Evolutionary conservation across 2,888 invertebrate species (phyloP).

Genomic region (Aleiodes testaceus): DNA sequence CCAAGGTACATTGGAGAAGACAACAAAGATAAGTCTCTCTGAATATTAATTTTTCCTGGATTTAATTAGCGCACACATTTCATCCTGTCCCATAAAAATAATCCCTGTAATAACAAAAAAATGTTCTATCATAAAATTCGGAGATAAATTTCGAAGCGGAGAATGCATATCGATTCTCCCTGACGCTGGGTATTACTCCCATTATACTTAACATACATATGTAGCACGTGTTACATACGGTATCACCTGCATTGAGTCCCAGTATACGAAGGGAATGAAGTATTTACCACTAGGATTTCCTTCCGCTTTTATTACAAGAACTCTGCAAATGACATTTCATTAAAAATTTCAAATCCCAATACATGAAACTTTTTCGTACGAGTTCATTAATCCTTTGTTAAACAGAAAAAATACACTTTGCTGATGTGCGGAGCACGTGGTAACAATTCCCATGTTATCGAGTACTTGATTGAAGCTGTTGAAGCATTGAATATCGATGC

Average conservation of each 20-base stretch:
- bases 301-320: neutral
- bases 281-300: conserved; percentile 3
- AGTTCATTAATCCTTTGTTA: neutral
- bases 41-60: neutral
- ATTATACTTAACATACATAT: conserved; percentile 7
- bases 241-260: conserved; percentile 10
- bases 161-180: conserved; percentile 32
- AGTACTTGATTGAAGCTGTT: conserved; percentile 76
- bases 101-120: too few relatives aligned
- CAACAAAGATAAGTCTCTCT: neutral
- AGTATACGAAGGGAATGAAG: neutral
- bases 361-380: neutral
- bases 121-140: conserved; percentile 27
- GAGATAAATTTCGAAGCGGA: neutral
- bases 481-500: conserved; percentile 78
- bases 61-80: too few relatives aligned
- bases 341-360: too few relatives aligned
- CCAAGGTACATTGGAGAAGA: conserved; percentile 76
- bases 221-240: conserved; percentile 11
- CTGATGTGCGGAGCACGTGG: conserved; percentile 86
- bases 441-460: conserved; percentile 78
- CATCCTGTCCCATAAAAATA: neutral
- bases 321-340: conserved; percentile 3
- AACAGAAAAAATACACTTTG: conserved; percentile 81
- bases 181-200: neutral